Evolutionary conservation across 2,113 vertebrate genomes (phyloP), one percentile per base, ranked within the genome.

Genomic region (Sapayoa aenigma): DNA sequence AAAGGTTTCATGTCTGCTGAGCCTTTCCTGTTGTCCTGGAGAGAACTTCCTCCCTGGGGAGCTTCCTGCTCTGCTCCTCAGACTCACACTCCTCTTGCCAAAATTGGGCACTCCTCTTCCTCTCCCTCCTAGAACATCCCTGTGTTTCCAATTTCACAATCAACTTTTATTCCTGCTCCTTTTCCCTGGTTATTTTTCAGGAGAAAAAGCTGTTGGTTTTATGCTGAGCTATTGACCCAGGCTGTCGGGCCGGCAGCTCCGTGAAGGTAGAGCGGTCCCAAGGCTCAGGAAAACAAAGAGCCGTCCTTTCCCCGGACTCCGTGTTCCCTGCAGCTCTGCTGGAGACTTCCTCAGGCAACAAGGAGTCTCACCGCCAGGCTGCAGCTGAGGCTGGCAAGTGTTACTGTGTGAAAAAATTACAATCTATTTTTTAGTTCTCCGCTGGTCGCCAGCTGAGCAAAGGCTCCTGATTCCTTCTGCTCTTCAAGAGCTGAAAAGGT

Each of bases 321-420:
- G 13, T 91, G 94, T 93, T 93, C 92, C 90, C 94, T 65, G 60
- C 46, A n/a, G 79, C 96, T 69, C 82, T 33, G 88, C 92, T 95
- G 95, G 96, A 96, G 85, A 84, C 83, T 97, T 97, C 92, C 94
- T 96, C 22, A 82, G 86, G 79, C 89, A 39, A 30, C 89, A 31
- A 92, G 93, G 68, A 68, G 49, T 27, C 79, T 76, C 90, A 56
- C 56, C 4, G 3, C 69, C 6, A 2, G 73, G 19, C 86, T 83
- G 75, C 94, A 79, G 89, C 89, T 83, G 87, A 74, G 63, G 4
- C 84, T 92, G 84, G 89, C 93, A 73, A 94, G 53, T 2, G 35
- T 47, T 73, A 53, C 83, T 56, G 53, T 2, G 0, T 10, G 4
- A 49, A 86, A n/a, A 71, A 94, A 87, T 35, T 50, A 78, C 85